Evolutionary conservation across 1,140 invertebrate genomes (phyloP).

Genomic region (Drosophila ironensis): DNA sequence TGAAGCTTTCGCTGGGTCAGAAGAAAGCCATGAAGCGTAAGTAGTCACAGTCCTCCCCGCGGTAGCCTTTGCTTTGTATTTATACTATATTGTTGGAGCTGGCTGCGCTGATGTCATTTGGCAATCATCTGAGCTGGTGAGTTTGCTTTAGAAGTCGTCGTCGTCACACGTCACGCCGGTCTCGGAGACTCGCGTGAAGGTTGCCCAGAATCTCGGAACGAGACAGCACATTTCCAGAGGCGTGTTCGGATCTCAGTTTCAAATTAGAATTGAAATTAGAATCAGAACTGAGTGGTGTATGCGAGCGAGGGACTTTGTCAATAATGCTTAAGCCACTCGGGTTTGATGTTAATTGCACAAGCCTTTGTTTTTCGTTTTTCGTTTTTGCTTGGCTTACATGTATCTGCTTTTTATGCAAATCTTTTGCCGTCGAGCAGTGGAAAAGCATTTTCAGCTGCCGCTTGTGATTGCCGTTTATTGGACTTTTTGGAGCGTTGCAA

Average conservation of each 20-base stretch:
- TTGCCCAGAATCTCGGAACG: conserved; percentile 50
- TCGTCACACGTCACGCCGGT: conserved; percentile 48
- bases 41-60: conserved; percentile 25
- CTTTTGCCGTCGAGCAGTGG: conserved; percentile 43
- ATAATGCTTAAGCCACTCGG: conserved; percentile 26
- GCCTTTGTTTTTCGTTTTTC: not conserved
- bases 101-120: conserved; percentile 67
- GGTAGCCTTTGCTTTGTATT: conserved; percentile 34
- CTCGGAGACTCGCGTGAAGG: conserved; percentile 40
- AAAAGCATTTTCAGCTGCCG: conserved; percentile 55
- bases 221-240: conserved; percentile 42
- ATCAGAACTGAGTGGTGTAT: not conserved
- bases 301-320: conserved; percentile 27
- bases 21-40: conserved; percentile 39
- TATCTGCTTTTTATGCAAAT: conserved; percentile 27
- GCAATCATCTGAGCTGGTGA: conserved; percentile 56
- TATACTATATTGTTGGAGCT: no score
- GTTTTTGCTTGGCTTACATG: not conserved
- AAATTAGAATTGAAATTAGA: conserved; percentile 9
- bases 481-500: conserved; percentile 76
- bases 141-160: conserved; percentile 48
- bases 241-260: conserved; percentile 48
- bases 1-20: conserved; percentile 36
- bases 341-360: conserved; percentile 57
- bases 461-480: conserved; percentile 73